A percentile compares a stretch with the other conserved stretches of the same genome.
Conservation (phyloP, 2,113 vertebrate genomes). For the Gnathonemus longibarbis region DNA sequence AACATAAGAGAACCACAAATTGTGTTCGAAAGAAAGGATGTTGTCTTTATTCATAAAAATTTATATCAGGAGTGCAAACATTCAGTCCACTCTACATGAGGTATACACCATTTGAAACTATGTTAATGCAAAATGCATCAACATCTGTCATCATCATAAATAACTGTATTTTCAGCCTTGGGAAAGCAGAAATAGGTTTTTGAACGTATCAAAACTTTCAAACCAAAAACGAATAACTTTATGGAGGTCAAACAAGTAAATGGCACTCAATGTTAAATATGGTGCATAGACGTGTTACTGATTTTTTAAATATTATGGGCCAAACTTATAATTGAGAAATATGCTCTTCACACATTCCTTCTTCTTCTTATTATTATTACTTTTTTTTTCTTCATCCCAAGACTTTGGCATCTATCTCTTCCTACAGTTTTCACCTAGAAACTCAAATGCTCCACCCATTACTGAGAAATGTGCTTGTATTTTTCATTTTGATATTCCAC, state of each 20-base stretch:
- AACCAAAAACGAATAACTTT: background rate
- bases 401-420: background rate
- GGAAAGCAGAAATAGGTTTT: background rate
- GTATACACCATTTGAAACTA: background rate
- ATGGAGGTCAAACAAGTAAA: background rate
- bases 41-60: background rate
- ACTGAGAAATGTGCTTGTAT: background rate
- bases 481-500: background rate
- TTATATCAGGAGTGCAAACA: background rate
- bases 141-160: background rate
- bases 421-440: background rate
- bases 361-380: background rate
- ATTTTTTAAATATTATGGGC: background rate
- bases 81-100: background rate
- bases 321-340: background rate
- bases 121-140: conserved; percentile 8
- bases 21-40: background rate
- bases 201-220: background rate
- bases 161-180: background rate
- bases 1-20: background rate
- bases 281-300: background rate
- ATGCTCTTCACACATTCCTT: background rate
- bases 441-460: background rate
- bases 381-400: background rate
- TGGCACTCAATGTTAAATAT: background rate